Evolutionary conservation across 2,113 vertebrate species (phyloP).

Genomic region (Gymnogyps californianus): DNA sequence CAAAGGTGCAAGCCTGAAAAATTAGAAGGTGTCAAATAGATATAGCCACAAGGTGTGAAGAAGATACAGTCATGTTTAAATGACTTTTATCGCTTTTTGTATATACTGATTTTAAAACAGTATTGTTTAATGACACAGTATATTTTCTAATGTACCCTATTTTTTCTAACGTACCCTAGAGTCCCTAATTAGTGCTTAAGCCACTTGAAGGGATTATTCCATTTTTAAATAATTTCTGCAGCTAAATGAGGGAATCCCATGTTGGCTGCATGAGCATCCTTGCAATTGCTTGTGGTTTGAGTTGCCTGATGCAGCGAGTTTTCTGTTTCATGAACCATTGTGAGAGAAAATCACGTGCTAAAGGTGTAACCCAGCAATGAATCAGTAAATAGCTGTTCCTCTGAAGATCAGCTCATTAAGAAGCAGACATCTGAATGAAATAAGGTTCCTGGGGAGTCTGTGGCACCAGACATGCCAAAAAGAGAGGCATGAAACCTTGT

Average conservation of each 20-base stretch:
- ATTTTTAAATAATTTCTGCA: not conserved
- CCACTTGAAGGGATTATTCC: not conserved
- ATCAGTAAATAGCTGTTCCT: not conserved
- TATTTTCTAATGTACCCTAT: not conserved
- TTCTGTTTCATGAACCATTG: not conserved
- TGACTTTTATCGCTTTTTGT: not conserved
- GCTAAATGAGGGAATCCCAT: not conserved
- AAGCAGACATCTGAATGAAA: conserved; percentile 21
- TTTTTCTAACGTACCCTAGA: fast-evolving
- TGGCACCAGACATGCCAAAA: not conserved
- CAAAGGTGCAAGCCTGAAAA: not conserved
- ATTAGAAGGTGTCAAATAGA: not conserved
- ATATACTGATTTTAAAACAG: not conserved
- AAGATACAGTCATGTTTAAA: not conserved
- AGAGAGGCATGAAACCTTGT: conserved; percentile 15
- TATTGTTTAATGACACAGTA: not conserved
- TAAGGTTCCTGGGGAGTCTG: not conserved
- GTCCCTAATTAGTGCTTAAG: not conserved
- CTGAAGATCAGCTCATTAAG: not conserved
- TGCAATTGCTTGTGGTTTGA: not conserved
- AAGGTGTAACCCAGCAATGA: not conserved
- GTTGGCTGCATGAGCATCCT: not conserved
- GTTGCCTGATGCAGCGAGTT: not conserved
- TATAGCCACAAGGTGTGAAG: not conserved
- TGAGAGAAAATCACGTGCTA: not conserved